Conservation (phyloP, 2,888 invertebrate species). For the Agonopterix arenella region DNA sequence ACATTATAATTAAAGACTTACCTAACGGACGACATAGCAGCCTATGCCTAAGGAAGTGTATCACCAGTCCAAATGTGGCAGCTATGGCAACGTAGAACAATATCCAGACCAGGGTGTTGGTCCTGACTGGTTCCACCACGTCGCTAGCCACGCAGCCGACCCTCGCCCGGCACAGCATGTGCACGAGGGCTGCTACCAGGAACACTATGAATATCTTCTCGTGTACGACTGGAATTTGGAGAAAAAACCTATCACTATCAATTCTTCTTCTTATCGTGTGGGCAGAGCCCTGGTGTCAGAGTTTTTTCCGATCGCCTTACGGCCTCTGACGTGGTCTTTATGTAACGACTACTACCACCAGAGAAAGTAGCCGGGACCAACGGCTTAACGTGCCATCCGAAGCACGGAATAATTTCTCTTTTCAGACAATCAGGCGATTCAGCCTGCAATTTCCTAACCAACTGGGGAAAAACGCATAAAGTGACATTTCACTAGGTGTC, state of each 20-base stretch:
- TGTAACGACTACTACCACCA: no score
- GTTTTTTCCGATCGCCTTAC: no score
- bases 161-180: conserved; percentile 81
- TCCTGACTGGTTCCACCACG: conserved; percentile 71
- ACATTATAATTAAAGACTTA: conserved; percentile 52
- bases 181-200: conserved; percentile 88
- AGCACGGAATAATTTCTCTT: no score
- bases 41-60: conserved; percentile 93
- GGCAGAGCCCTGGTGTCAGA: no score
- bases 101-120: conserved; percentile 81
- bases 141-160: conserved; percentile 61
- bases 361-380: no score
- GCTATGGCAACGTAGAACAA: conserved; percentile 86
- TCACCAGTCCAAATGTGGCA: conserved; percentile 88
- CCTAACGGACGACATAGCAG: conserved; percentile 93
- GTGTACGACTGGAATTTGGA: conserved; percentile 83
- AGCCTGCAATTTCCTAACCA: no score
- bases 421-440: no score
- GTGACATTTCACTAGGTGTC: no score
- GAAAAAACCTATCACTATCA: neutral
- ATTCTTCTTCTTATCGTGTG: no score
- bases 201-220: conserved; percentile 95
- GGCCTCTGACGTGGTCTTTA: no score
- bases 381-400: no score
- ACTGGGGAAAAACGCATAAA: no score